Evolutionary conservation across 2,113 vertebrate species (phyloP), one percentile per base, ranked within the genome.

Genomic region (Nettapus auritus): DNA sequence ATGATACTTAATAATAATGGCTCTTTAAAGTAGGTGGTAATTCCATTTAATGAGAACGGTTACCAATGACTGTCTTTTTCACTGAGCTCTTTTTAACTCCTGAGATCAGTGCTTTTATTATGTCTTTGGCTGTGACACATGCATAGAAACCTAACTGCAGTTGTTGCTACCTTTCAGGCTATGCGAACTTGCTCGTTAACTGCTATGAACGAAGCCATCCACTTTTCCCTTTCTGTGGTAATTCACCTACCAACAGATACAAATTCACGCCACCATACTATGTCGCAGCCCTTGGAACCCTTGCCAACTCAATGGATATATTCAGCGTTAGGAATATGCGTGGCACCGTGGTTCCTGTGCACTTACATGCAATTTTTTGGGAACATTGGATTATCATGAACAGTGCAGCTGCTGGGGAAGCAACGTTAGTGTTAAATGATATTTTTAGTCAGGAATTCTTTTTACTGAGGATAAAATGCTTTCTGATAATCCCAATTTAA

Each of bases 11-110:
- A 87, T 69, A 82, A 75, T 74, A 74, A 90, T 52, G 53, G 50
- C 26, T 94, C 23, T 69, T 91, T 88, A 82, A 96, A 52, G 75
- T 85, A 69, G 59, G 85, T 62, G 66, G 74, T 66, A 91, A 93
- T 91, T 91, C 53, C 67, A 66, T 63, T 73, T 93, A 76, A 66
- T 88, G 20, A 88, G 59, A 64, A 69, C 68, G 48, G 82, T 94
- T 86, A 77, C 44, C 29, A 69, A 17, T 68, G 15, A 48, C 64
- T 74, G 8, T 53, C 28, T 88, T 70, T 91, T 91, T 66, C 57
- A 75, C 7, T 68, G 79, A 89, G 44, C 25, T 78, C 64, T 83
- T 84, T 75, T 94, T 52, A 87, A 88, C 15, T 91, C 53, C 38
- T 78, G 56, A 84, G 48, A 87, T 85, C 26, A 31, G 63, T 91